Base-by-base conservation (phyloP, 2,888 invertebrate species). In the Pollenia amentaria region DNA sequence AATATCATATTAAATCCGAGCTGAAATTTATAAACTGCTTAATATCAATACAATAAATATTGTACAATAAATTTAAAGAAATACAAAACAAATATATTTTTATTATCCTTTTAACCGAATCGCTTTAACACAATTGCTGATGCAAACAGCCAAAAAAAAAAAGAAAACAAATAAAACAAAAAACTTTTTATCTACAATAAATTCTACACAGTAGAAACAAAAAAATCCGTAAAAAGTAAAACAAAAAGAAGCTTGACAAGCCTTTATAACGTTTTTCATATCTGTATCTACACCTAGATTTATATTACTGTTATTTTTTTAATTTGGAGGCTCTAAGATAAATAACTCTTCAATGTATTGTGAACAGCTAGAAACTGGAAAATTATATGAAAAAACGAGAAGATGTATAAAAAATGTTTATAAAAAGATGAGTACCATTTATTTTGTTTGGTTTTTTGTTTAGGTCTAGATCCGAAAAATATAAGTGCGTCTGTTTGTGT, bases 261-360 rank as follows among this genome's bases (percentile, higher is more conserved):
- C 82, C 76, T 69, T 38, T 40, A 16, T 12, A 81, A 29, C 16
- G 18, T 70, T 62, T 51, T 29, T 57, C 12, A 14, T 38, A 77
- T 65, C 75, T 69, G 62, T 55, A 82, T 69, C 69, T 76, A 51
- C 38, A 82, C 76, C 60, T 53, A 53, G 40, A 62, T 62, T 44
- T 12, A 46, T 62, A 44, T 69, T 44, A 57, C 46, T 65, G 53
- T 16, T 40, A 21, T 42, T 55, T 11, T 44, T 60, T 46, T 2
- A 38, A 14, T 65, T 73, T 11, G 65, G 77, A 67, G 72, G 65
- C 73, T 62, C 65, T 67, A 69, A 77, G 77, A 84, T 84, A 85
- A 82, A 82, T 77, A 78, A 85, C 81, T 85, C 81, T 85, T 85
- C 70, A 85, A 81, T 77, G 70, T 65, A 79, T 80, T 85, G 76